These are phyloP conservation scores for Taenioides sp. DNA, from an alignment of 2,797 vertebrate species.

Conservation along the genomic window DNA sequence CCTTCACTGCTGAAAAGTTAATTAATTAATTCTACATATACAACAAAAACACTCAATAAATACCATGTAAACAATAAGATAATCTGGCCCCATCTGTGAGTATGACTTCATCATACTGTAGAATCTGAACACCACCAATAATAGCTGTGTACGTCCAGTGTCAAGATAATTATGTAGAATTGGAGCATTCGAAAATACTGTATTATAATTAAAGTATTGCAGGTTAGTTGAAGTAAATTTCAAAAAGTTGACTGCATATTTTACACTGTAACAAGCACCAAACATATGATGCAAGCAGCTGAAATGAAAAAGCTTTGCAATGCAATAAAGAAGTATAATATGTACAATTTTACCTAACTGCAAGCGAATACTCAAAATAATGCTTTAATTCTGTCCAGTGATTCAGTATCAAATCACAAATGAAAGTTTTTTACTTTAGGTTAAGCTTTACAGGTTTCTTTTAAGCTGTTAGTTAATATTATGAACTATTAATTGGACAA, in stretches of 20 bases:
- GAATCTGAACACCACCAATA: neutral
- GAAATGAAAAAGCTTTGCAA: neutral
- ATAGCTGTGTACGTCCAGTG: neutral
- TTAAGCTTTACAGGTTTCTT: too few relatives aligned
- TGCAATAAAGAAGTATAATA: neutral
- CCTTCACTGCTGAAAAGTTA: too few relatives aligned
- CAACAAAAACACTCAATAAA: too few relatives aligned
- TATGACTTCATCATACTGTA: too few relatives aligned
- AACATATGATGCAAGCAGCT: constrained; percentile 25
- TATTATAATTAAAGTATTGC: neutral
- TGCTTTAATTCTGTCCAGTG: too few relatives aligned
- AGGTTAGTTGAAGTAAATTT: neutral
- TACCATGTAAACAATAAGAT: too few relatives aligned
- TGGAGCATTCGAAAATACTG: neutral
- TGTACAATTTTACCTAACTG: neutral
- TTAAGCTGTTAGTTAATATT: too few relatives aligned
- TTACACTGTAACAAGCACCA: neutral
- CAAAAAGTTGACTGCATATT: neutral
- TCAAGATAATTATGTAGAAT: neutral
- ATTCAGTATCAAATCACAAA: too few relatives aligned
- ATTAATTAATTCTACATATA: too few relatives aligned
- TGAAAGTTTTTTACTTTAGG: too few relatives aligned
- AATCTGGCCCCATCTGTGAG: too few relatives aligned
- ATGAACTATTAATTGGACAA: too few relatives aligned
- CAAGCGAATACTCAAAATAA: neutral